phyloP scores from a whole-genome alignment of 2,113 vertebrate species.

The Perca fluviatilis region DNA sequence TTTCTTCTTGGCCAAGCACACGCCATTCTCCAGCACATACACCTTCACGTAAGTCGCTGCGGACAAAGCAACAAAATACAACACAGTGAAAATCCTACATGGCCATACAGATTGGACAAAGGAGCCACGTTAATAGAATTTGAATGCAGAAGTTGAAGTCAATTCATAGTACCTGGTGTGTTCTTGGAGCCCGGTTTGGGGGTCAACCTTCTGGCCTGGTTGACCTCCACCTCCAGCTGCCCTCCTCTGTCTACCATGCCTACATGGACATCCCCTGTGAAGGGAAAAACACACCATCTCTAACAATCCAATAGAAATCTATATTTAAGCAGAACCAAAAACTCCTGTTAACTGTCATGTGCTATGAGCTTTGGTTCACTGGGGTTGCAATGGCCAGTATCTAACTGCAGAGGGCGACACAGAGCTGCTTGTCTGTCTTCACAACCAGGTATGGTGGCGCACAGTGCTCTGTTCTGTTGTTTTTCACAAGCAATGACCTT shows the following conservation, averaged over 20 bases:
- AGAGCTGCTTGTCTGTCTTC: conserved; percentile 7
- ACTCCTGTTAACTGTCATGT: neutral
- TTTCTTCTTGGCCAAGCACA: conserved; percentile 97
- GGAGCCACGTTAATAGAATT: neutral
- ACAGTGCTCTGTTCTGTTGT: conserved; percentile 17
- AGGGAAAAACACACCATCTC: neutral
- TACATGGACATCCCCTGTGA: conserved; percentile 93
- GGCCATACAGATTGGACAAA: neutral
- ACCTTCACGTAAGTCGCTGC: conserved; percentile 96
- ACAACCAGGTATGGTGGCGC: neutral
- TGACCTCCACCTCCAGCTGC: conserved; percentile 97
- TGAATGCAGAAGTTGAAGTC: neutral
- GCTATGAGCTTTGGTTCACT: neutral
- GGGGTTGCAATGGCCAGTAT: conserved; percentile 29
- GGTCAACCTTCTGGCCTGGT: conserved; percentile 93
- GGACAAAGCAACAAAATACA: neutral
- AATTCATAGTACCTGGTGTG: conserved; percentile 88
- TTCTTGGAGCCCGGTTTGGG: conserved; percentile 94
- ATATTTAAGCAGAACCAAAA: neutral
- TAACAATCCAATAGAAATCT: neutral
- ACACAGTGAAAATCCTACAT: neutral
- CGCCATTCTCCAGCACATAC: conserved; percentile 94
- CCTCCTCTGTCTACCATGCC: conserved; percentile 93
- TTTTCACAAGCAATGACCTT: conserved; percentile 51
- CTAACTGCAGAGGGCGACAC: conserved; percentile 76